Base-by-base conservation (phyloP, 2,888 invertebrate species). In the Epistrophella euchroma region DNA sequence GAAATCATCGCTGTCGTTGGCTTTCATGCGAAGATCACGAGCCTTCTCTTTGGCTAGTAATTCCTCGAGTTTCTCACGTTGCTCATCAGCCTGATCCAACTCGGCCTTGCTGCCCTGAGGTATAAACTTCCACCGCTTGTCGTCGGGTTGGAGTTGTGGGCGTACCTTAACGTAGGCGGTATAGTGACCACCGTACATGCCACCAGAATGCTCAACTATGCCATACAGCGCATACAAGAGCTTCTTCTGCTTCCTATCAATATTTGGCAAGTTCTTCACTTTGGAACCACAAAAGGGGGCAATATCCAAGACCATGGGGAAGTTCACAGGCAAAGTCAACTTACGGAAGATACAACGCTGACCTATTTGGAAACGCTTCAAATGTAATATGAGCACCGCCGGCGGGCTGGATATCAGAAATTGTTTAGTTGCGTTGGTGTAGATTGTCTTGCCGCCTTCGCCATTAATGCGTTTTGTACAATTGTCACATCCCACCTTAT, bases 121-220 rank as follows among this genome's bases (percentile, higher is more conserved):
- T 88, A 97, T 90, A 91, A 96, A 96, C 89, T 95, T 94, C 96
- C 96, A 96, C 13, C 96, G 93, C 10, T 95, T 94, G 89, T 96
- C 95, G n/a, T 94, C 94, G 1, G 93, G 91, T 37, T 93, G 92
- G 43, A 96, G 91, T 9, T 94, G 94, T 22, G 94, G 92, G n/a
- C 96, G 93, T 10, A 97, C 96, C 93, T 98, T 98, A 2, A 99
- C 97, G 90, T 98, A 99, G 7, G 99, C 98, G 1, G 98, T 97
- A 91, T 99, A 99, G 88, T 95, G 95, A 0, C 95, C 95, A 4
- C 98, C 97, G 90, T 96, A 96, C 91, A 99, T 95, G 4, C 96
- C 95, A 0, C 99, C 99, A 72, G 96, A 96, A 91, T 99, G 99
- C 90, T 98, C 98, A 3, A 99, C 98, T 0, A 99, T 96, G 0